These are phyloP conservation scores for Bagarius yarrelli DNA, from an alignment of 2,113 vertebrate species.

Conservation along the genomic window DNA sequence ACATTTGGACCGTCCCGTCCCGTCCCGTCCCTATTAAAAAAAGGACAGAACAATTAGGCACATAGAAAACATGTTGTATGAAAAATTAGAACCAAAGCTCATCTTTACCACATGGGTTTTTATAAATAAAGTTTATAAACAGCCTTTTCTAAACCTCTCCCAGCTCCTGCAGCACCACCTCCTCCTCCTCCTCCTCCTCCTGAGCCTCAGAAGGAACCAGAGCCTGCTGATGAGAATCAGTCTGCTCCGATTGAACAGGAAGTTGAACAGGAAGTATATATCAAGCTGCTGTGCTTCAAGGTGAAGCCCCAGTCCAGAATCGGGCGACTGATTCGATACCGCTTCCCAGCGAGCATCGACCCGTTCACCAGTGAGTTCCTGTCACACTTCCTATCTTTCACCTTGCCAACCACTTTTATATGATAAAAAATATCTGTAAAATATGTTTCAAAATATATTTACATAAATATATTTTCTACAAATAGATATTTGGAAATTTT, in stretches of 20 bases:
- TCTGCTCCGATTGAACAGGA: constrained; percentile 29
- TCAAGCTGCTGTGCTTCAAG: constrained; percentile 74
- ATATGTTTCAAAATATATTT: too few species aligned
- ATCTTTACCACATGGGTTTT: neutral
- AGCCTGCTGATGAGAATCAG: constrained; percentile 3
- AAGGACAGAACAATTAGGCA: too few species aligned
- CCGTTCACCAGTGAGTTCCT: constrained; percentile 87
- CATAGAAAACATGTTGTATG: neutral
- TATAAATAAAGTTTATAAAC: neutral
- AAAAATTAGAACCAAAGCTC: neutral
- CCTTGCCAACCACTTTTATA: neutral
- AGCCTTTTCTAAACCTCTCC: neutral
- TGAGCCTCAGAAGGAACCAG: constrained; percentile 1
- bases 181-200: constrained; percentile 59
- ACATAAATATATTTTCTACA: too few species aligned
- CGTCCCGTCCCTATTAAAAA: too few species aligned
- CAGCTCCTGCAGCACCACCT: constrained; percentile 69
- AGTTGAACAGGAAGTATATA: constrained; percentile 62
- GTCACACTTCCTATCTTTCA: neutral
- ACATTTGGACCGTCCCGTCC: too few species aligned
- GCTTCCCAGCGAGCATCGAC: constrained; percentile 91
- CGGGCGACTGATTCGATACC: constrained; percentile 63
- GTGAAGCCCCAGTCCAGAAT: constrained; percentile 75
- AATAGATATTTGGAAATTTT: too few species aligned
- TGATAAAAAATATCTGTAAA: too few species aligned